A percentile compares a stretch with the other conserved stretches of the same genome.
Evolutionary conservation across 1,140 invertebrate species (phyloP).

Genomic region (Homalodisca vitripennis): DNA sequence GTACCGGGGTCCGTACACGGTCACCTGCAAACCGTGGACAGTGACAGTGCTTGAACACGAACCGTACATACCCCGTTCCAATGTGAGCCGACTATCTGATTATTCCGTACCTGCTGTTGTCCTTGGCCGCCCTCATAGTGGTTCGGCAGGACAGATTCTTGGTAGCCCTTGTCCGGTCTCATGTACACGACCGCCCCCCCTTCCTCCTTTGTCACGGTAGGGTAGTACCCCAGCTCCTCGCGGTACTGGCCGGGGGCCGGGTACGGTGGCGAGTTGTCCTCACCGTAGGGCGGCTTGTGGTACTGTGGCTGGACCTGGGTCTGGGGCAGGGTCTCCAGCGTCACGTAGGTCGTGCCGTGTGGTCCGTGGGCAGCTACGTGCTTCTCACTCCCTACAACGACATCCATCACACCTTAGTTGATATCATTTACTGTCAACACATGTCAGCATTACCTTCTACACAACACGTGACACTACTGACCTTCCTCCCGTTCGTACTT

Average conservation of each 20-base stretch:
- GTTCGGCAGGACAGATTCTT: not conserved
- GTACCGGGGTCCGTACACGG: constrained; percentile 16
- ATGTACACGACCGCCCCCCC: constrained; percentile 19
- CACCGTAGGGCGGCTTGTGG: constrained; percentile 1
- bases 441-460: too few species aligned
- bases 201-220: constrained; percentile 18
- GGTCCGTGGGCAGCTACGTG: constrained; percentile 3
- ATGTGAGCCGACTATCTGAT: not conserved
- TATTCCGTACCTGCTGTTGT: constrained; percentile 6
- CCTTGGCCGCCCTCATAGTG: not conserved
- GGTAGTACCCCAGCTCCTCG: constrained; percentile 14
- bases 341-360: constrained; percentile 31
- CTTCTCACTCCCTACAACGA: not conserved
- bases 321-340: constrained; percentile 30
- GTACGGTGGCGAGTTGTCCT: not conserved
- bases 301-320: constrained; percentile 4
- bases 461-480: not conserved
- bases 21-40: too few species aligned
- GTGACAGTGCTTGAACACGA: not conserved
- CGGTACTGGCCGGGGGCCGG: not conserved
- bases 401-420: not conserved
- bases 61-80: not conserved
- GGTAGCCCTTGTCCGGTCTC: not conserved
- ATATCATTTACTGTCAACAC: too few species aligned
- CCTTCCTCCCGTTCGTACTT: constrained; percentile 37